Conservation (phyloP, 2,888 invertebrate species). For the Aspidiotus rigidus region DNA sequence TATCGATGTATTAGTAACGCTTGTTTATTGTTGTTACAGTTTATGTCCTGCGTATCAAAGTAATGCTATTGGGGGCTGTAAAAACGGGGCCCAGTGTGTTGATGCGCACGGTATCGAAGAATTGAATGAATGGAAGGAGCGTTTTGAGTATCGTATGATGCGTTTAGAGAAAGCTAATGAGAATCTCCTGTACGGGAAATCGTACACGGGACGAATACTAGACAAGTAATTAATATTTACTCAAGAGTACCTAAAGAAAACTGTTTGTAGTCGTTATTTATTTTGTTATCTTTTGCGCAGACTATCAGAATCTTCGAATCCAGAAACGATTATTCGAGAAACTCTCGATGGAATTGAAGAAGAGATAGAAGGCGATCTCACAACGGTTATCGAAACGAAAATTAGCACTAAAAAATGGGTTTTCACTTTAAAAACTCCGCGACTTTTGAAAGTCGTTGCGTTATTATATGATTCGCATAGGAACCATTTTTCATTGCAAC, state of each 20-base stretch:
- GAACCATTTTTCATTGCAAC: slow-evolving; percentile 53
- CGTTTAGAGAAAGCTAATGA: slow-evolving; percentile 55
- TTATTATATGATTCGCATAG: slow-evolving; percentile 61
- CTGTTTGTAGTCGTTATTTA: neutral
- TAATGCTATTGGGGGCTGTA: slow-evolving; percentile 50
- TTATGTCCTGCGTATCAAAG: slow-evolving; percentile 38
- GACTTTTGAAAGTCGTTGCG: slow-evolving; percentile 53
- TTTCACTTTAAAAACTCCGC: slow-evolving; percentile 49
- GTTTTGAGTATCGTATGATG: slow-evolving; percentile 59
- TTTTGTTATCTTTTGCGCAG: slow-evolving; percentile 33
- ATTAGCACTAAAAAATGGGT: slow-evolving; percentile 54
- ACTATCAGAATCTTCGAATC: slow-evolving; percentile 54
- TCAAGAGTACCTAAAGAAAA: slow-evolving; percentile 2
- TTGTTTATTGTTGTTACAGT: slow-evolving; percentile 24
- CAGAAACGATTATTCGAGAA: slow-evolving; percentile 55
- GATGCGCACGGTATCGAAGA: slow-evolving; percentile 65
- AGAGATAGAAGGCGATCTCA: slow-evolving; percentile 51
- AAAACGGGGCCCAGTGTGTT: slow-evolving; percentile 61
- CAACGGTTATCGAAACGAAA: slow-evolving; percentile 54
- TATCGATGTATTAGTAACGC: neutral
- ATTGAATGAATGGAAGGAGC: slow-evolving; percentile 61
- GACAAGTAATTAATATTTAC: slow-evolving; percentile 47
- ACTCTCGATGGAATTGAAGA: slow-evolving; percentile 53
- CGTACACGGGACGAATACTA: slow-evolving; percentile 54
- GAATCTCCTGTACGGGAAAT: slow-evolving; percentile 55